These are phyloP conservation scores for Lottia gigantea DNA, from an alignment of 2,888 invertebrate species.

Conservation along the genomic window DNA sequence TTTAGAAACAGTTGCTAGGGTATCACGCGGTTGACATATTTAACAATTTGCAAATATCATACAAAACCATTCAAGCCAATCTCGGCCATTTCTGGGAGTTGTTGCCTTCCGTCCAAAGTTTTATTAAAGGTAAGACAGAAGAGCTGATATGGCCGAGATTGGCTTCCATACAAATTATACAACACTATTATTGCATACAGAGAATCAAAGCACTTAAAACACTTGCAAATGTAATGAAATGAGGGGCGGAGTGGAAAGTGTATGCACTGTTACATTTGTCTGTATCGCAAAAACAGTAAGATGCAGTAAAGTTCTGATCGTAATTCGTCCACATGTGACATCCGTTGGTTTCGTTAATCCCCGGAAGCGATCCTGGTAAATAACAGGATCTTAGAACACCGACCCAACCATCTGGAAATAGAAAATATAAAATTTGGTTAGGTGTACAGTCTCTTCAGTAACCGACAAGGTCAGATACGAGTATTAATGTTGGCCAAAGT, in stretches of 20 bases:
- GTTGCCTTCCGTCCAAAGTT: too few relatives aligned
- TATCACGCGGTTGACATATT: too few relatives aligned
- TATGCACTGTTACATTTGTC: conserved; percentile 43
- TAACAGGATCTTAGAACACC: conserved; percentile 47
- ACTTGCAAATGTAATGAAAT: conserved; percentile 1
- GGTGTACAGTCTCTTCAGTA: too few relatives aligned
- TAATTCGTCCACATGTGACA: conserved; percentile 42
- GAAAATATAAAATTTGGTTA: not conserved
- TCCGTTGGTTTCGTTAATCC: conserved; percentile 46
- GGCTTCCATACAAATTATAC: too few relatives aligned
- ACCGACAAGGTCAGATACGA: too few relatives aligned
- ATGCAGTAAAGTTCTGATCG: conserved; percentile 37
- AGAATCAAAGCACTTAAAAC: conserved; percentile 17
- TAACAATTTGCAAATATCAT: too few relatives aligned
- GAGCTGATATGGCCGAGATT: too few relatives aligned
- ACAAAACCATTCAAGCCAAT: too few relatives aligned
- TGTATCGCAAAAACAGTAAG: conserved; percentile 51
- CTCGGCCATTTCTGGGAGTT: too few relatives aligned
- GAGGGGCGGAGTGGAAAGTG: not conserved
- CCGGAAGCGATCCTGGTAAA: conserved; percentile 35
- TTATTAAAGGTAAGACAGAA: too few relatives aligned
- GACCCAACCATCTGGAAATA: conserved; percentile 34
- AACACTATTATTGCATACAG: conserved; percentile 6
- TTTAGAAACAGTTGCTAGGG: too few relatives aligned
- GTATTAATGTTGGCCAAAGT: too few relatives aligned